Percentiles rank a stretch among this genome's conserved stretches.
Conservation (phyloP, 2,797 vertebrate species). For the Kryptolebias ocellatus region DNA sequence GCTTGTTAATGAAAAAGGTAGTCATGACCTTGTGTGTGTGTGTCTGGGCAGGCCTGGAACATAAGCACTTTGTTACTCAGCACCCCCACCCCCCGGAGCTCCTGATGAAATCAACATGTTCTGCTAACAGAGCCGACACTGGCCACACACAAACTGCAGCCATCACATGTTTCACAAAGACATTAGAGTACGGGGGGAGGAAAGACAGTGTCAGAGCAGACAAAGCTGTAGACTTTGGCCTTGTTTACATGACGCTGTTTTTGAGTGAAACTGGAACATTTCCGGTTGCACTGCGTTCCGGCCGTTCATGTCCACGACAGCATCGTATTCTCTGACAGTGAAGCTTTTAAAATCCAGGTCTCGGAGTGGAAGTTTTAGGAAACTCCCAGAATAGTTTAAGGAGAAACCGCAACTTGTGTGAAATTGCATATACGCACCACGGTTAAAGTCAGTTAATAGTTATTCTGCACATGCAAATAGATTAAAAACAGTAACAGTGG, state of each 20-base stretch:
- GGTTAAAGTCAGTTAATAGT: no score
- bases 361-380: no score
- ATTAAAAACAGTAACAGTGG: no score
- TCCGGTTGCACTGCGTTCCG: no score
- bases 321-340: no score
- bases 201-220: slow-evolving; percentile 49
- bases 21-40: slow-evolving; percentile 36
- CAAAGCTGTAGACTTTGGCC: slow-evolving; percentile 39
- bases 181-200: slow-evolving; percentile 28
- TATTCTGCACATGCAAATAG: no score
- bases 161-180: slow-evolving; percentile 58
- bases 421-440: no score
- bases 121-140: slow-evolving; percentile 44
- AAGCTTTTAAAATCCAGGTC: no score
- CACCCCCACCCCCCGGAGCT: slow-evolving; percentile 50
- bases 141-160: slow-evolving; percentile 58
- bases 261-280: no score
- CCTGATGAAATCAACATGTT: slow-evolving; percentile 73
- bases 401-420: no score
- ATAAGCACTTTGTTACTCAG: slow-evolving; percentile 69
- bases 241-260: neutral
- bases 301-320: no score
- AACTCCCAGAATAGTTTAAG: no score
- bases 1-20: slow-evolving; percentile 28
- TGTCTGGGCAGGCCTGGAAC: slow-evolving; percentile 19